phyloP scores from a whole-genome alignment of 2,113 vertebrate species.

The Pituophis catenifer region DNA sequence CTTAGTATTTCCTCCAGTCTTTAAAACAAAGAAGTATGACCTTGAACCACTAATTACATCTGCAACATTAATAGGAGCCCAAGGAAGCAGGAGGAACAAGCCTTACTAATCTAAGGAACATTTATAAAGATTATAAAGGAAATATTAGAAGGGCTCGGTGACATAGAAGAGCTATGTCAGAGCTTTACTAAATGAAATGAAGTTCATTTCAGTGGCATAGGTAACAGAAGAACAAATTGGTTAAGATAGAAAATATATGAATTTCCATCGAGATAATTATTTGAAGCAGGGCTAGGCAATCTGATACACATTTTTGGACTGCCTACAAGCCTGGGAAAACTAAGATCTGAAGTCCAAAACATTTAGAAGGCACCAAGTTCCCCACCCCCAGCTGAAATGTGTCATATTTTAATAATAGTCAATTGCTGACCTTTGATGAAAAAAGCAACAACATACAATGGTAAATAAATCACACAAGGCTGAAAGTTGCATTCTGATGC shows the following conservation, averaged over 20 bases:
- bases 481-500: neutral
- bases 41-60: slow-evolving; percentile 13
- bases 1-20: slow-evolving; percentile 32
- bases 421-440: neutral
- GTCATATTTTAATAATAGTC: neutral
- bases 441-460: neutral
- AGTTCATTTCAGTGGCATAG: neutral
- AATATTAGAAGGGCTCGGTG: neutral
- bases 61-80: slow-evolving; percentile 19
- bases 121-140: slow-evolving; percentile 19
- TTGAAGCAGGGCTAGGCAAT: neutral
- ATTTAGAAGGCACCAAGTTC: neutral
- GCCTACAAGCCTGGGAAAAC: neutral
- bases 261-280: neutral
- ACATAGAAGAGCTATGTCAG: neutral
- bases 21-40: slow-evolving; percentile 35
- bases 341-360: neutral
- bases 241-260: neutral
- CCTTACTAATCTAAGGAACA: neutral
- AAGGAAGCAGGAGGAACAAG: slow-evolving; percentile 15
- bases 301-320: neutral
- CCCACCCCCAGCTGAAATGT: neutral
- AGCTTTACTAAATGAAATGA: neutral
- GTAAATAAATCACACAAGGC: neutral
- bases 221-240: neutral